phyloP scores from a whole-genome alignment of 2,113 vertebrate species.

The Chinchilla lanigera region DNA sequence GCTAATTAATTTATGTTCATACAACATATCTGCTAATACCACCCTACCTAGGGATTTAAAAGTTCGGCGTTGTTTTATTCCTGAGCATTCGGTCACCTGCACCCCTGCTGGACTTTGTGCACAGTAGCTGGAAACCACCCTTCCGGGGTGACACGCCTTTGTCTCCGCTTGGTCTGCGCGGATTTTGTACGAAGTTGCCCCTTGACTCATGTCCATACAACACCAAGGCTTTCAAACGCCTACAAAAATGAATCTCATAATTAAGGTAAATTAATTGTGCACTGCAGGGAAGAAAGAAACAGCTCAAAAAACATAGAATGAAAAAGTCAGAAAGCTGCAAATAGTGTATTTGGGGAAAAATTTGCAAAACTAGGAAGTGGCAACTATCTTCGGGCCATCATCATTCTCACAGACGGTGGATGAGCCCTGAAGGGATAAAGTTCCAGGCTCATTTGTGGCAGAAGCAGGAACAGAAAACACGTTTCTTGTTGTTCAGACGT shows the following conservation, averaged over 20 bases:
- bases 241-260: not conserved
- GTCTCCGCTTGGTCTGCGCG: not conserved
- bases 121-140: not conserved
- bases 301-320: not conserved
- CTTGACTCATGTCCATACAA: not conserved
- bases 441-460: not conserved
- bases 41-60: not conserved
- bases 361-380: not conserved
- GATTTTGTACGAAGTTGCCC: too few relatives aligned
- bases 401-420: not conserved
- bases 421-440: too few relatives aligned
- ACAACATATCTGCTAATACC: accelerated
- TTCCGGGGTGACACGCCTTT: accelerated
- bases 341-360: not conserved
- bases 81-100: not conserved
- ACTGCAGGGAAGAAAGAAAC: not conserved
- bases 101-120: accelerated
- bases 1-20: not conserved
- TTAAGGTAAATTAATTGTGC: not conserved
- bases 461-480: accelerated
- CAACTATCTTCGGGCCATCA: accelerated
- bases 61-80: not conserved
- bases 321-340: not conserved
- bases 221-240: not conserved
- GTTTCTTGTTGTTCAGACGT: accelerated